Evolutionary conservation across 2,888 invertebrate species (phyloP).

Genomic region (Beris morrisii): DNA sequence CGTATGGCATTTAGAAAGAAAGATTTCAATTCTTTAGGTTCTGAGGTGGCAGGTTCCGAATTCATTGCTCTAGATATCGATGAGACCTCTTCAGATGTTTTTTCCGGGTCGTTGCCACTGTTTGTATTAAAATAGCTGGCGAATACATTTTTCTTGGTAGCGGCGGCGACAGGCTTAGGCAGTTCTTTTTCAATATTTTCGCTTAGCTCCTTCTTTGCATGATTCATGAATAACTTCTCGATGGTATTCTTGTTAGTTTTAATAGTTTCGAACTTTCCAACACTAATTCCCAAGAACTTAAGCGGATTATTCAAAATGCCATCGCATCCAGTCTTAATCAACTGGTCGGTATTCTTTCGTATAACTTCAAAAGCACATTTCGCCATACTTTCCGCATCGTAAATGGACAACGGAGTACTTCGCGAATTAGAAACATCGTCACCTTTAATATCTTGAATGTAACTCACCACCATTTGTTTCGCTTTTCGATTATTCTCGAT

Average conservation of each 20-base stretch:
- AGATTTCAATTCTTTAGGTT: slow-evolving; percentile 1
- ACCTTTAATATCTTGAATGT: slow-evolving; percentile 61
- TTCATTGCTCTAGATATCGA: no score
- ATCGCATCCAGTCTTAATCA: slow-evolving; percentile 48
- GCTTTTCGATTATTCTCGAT: slow-evolving; percentile 81
- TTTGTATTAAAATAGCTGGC: slow-evolving; percentile 42
- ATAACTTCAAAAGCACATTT: slow-evolving; percentile 68
- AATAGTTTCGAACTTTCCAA: slow-evolving; percentile 73
- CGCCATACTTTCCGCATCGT: slow-evolving; percentile 68
- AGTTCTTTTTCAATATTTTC: background rate
- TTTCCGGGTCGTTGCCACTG: background rate
- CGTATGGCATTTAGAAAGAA: slow-evolving; percentile 14
- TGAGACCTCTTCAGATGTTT: background rate
- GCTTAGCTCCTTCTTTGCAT: slow-evolving; percentile 44
- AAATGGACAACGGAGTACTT: slow-evolving; percentile 63
- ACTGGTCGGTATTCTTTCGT: slow-evolving; percentile 61
- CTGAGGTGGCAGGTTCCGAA: background rate
- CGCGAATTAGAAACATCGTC: slow-evolving; percentile 68
- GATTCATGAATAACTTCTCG: slow-evolving; percentile 62
- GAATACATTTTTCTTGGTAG: slow-evolving; percentile 43
- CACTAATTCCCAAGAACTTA: slow-evolving; percentile 74
- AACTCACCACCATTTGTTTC: slow-evolving; percentile 73
- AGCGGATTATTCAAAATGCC: slow-evolving; percentile 60
- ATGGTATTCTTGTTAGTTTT: slow-evolving; percentile 60
- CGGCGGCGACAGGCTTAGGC: background rate